Evolutionary conservation across 2,888 invertebrate species (phyloP).

Genomic region (Drosophila mimetica): DNA sequence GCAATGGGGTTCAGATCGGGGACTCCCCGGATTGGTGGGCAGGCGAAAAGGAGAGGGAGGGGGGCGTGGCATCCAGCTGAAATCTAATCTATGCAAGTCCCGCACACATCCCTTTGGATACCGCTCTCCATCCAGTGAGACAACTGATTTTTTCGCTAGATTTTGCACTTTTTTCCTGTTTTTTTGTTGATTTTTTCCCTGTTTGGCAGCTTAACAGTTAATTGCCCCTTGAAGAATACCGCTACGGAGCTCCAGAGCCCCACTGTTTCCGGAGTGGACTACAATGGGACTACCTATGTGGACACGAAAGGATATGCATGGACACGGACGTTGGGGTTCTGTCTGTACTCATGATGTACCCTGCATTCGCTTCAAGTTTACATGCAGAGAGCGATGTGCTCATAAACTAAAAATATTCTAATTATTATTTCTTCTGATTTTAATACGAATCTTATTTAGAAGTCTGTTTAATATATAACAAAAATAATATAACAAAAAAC

Average conservation of each 20-base stretch:
- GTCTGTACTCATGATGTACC: conserved; percentile 8
- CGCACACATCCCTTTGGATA: conserved; percentile 29
- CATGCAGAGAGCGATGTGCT: background rate
- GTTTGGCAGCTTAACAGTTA: conserved; percentile 72
- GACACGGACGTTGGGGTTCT: conserved; percentile 28
- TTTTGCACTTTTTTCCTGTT: conserved; percentile 55
- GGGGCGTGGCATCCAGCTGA: conserved; percentile 34
- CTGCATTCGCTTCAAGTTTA: background rate
- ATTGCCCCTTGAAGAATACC: conserved; percentile 83
- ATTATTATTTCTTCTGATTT: too few relatives aligned
- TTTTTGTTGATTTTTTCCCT: conserved; percentile 42
- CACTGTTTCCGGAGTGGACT: conserved; percentile 14
- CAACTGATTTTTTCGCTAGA: conserved; percentile 55
- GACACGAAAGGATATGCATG: conserved; percentile 61
- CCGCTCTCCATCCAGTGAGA: conserved; percentile 19
- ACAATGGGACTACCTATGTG: conserved; percentile 51
- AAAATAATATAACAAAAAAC: too few relatives aligned
- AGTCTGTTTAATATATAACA: too few relatives aligned
- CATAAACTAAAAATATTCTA: too few relatives aligned
- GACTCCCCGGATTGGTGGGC: background rate
- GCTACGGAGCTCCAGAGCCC: conserved; percentile 31
- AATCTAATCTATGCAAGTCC: conserved; percentile 75
- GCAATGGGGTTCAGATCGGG: conserved; percentile 7
- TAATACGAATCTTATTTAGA: too few relatives aligned
- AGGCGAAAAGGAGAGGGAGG: background rate